Evolutionary conservation across 1,140 invertebrate species (phyloP), one percentile per base, ranked within the genome.

Genomic region (Andrena cerasifolii): DNA sequence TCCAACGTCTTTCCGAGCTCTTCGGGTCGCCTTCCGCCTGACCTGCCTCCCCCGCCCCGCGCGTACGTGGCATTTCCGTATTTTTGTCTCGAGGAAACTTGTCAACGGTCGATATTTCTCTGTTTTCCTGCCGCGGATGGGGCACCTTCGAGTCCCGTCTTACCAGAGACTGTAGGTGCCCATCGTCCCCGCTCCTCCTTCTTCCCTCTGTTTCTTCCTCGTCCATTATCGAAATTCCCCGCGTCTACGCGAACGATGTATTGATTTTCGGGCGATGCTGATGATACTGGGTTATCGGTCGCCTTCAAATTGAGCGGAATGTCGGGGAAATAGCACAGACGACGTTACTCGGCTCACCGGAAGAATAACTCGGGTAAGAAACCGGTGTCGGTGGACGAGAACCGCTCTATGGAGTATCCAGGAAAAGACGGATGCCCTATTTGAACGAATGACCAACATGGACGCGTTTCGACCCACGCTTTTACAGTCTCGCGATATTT

Each of bases 261-360:
- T 80, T n/a, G 66, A 45, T 68, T 47, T 33, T 45, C 33, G 24
- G 16, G 14, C n/a, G n/a, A n/a, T n/a, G n/a, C n/a, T n/a, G 62
- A 80, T 81, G 63, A 81, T 33, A 72, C 66, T 45, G 2, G 16
- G 31, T 62, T 67, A 83, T 77, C 49, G 63, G 8, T 18, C 40
- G 78, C 10, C 77, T 40, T 40, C 36, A 68, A 86, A 86, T 87
- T 58, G 80, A 80, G 80, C 70, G 75, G 78, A 85, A 80, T 53
- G 83, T 78, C 68, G 74, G 54, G 70, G 56, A 71, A 79, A 80
- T 56, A 54, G n/a, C 33, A 59, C 72, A 45, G 49, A 73, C 63
- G 77, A 66, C 67, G 59, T 65, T 56, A 73, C 73, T 82, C 24
- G 31, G 24, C 67, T 83, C 24, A 21, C 31, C 56, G 40, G 24